These are phyloP conservation scores for Malurus alboscapulatus DNA, from an alignment of 2,113 vertebrate genomes.

Conservation along the genomic window DNA sequence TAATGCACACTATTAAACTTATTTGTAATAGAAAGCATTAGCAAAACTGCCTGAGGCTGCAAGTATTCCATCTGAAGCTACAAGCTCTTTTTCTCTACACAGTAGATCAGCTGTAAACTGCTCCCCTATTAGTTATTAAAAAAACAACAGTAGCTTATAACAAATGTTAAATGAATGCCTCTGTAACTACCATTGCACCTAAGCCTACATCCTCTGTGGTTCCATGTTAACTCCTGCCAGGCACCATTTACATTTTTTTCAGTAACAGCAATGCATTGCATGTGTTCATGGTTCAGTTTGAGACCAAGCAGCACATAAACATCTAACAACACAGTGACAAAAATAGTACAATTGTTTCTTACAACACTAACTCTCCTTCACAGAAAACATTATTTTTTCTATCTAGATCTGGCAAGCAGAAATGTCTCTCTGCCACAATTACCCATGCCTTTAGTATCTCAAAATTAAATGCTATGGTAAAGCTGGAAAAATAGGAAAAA, in stretches of 20 bases:
- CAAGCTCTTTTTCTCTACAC: background rate
- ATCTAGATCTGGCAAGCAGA: background rate
- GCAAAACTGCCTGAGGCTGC: slow-evolving; percentile 26
- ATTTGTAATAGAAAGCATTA: slow-evolving; percentile 31
- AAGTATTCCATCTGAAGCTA: background rate
- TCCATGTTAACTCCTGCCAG: background rate
- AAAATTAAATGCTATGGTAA: background rate
- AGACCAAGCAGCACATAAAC: background rate
- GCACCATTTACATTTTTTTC: background rate
- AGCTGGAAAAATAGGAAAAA: background rate
- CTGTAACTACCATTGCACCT: background rate
- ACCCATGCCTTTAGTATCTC: background rate
- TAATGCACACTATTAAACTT: slow-evolving; percentile 23
- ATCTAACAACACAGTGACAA: background rate
- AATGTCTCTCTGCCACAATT: background rate
- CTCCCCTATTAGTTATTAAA: slow-evolving; percentile 52
- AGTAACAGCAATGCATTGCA: background rate
- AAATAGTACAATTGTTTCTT: background rate
- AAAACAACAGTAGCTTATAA: slow-evolving; percentile 13
- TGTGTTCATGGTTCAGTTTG: background rate
- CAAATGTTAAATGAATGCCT: slow-evolving; percentile 32
- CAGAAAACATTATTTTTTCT: background rate
- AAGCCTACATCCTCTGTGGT: background rate
- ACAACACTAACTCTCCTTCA: background rate
- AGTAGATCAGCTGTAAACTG: slow-evolving; percentile 27